Percentiles rank a stretch among this genome's conserved stretches.
Evolutionary conservation across 2,888 invertebrate species (phyloP).

Genomic region (Hoplodrina ambigua): DNA sequence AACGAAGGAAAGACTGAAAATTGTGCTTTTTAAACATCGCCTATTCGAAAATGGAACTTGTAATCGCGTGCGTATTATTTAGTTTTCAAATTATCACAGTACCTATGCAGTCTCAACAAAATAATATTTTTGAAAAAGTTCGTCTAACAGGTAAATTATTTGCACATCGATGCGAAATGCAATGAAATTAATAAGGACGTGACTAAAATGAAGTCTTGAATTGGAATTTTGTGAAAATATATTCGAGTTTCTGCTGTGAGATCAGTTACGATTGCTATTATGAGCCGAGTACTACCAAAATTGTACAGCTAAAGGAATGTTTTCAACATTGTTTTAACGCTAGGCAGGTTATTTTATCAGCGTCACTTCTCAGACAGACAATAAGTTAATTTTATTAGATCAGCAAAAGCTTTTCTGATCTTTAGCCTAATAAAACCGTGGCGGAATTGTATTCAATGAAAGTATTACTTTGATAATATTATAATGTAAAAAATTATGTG

Average conservation of each 20-base stretch:
- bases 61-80: conserved; percentile 46
- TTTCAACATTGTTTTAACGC: conserved; percentile 49
- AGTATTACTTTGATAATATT: conserved; percentile 82
- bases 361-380: conserved; percentile 57
- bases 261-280: conserved; percentile 41
- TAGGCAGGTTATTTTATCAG: conserved; percentile 48
- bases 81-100: conserved; percentile 24
- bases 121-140: conserved; percentile 31
- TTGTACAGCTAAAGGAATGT: conserved; percentile 34
- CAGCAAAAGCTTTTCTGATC: conserved; percentile 41
- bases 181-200: conserved; percentile 40
- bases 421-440: conserved; percentile 47
- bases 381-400: conserved; percentile 57
- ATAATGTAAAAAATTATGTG: conserved; percentile 70
- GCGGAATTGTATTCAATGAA: conserved; percentile 81
- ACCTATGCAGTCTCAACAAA: conserved; percentile 19
- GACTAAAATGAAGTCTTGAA: conserved; percentile 29
- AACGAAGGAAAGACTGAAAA: conserved; percentile 86
- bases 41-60: conserved; percentile 51
- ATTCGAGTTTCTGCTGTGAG: conserved; percentile 42
- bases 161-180: conserved; percentile 38
- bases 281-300: conserved; percentile 48
- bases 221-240: conserved; percentile 24
- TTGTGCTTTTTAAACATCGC: conserved; percentile 66
- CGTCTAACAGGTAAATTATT: conserved; percentile 22